These are phyloP conservation scores for Cheiracanthium punctorium DNA, from an alignment of 2,888 invertebrate genomes.

Conservation along the genomic window DNA sequence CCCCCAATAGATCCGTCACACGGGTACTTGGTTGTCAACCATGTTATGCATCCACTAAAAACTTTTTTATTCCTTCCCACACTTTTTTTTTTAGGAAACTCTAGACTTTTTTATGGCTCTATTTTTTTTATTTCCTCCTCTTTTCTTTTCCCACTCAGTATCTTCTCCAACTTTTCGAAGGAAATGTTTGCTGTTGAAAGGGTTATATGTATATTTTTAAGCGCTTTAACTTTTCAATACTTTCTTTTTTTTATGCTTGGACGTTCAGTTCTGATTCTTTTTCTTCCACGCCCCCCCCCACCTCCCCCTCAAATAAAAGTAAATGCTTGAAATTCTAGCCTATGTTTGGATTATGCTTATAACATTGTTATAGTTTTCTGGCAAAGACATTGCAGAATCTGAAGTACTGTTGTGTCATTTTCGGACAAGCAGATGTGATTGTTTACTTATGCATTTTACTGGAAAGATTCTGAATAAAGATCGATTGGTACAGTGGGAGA, in stretches of 20 bases:
- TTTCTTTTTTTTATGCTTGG: not conserved
- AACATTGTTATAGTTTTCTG: too few species aligned
- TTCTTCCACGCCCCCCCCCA: too few species aligned
- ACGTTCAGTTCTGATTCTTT: too few species aligned
- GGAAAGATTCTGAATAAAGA: too few species aligned
- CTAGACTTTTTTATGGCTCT: not conserved
- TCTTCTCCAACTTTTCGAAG: constrained; percentile 6
- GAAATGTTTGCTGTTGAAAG: constrained; percentile 6
- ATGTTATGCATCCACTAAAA: constrained; percentile 41
- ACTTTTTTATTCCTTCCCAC: constrained; percentile 1
- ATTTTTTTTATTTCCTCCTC: not conserved
- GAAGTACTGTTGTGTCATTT: too few species aligned
- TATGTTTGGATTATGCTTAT: too few species aligned
- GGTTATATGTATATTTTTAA: not conserved
- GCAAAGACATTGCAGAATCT: too few species aligned
- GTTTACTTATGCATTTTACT: too few species aligned
- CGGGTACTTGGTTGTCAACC: constrained; percentile 56
- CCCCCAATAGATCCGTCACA: constrained; percentile 42
- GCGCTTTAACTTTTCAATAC: constrained; percentile 1
- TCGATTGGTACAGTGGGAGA: too few species aligned
- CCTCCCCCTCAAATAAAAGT: too few species aligned
- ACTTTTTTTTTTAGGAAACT: not conserved
- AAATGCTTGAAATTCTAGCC: too few species aligned
- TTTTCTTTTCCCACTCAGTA: not conserved
- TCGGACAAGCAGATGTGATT: too few species aligned